Evolutionary conservation across 2,888 invertebrate species (phyloP).

Genomic region (Agrotis puta): DNA sequence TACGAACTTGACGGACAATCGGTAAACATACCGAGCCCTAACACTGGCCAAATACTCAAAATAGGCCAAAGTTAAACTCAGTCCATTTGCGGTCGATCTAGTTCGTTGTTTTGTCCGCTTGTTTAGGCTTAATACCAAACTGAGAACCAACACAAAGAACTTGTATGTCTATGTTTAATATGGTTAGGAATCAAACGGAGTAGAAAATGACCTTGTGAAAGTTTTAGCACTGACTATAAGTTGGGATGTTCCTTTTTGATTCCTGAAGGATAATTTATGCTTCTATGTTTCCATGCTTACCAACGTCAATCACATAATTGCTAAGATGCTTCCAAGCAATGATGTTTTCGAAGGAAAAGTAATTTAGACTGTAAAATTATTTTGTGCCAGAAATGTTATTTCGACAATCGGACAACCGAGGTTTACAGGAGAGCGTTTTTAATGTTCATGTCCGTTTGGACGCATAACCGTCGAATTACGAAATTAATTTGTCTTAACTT

Average conservation of each 20-base stretch:
- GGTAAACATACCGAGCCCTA: background rate
- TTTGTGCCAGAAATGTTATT: too few relatives aligned
- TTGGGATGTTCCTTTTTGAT: background rate
- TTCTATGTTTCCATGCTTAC: too few relatives aligned
- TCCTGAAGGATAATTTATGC: background rate
- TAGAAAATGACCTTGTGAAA: background rate
- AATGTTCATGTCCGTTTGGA: too few relatives aligned
- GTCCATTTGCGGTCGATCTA: conserved; percentile 6
- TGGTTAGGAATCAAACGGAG: background rate
- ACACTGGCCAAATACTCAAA: background rate
- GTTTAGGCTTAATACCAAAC: conserved; percentile 17
- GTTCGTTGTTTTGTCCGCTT: conserved; percentile 18
- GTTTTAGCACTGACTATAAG: background rate
- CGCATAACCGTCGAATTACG: too few relatives aligned
- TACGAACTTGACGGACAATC: background rate
- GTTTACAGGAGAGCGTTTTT: too few relatives aligned
- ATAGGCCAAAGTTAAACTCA: conserved; percentile 5
- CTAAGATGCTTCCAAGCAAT: too few relatives aligned
- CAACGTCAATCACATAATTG: too few relatives aligned
- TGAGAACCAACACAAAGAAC: conserved; percentile 15
- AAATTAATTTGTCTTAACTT: too few relatives aligned
- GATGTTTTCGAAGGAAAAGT: too few relatives aligned
- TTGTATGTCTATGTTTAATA: background rate
- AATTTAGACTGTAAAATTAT: too few relatives aligned
- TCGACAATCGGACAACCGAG: too few relatives aligned